Evolutionary conservation across 2,888 invertebrate genomes (phyloP).

Genomic region (Lochmaea crataegi): DNA sequence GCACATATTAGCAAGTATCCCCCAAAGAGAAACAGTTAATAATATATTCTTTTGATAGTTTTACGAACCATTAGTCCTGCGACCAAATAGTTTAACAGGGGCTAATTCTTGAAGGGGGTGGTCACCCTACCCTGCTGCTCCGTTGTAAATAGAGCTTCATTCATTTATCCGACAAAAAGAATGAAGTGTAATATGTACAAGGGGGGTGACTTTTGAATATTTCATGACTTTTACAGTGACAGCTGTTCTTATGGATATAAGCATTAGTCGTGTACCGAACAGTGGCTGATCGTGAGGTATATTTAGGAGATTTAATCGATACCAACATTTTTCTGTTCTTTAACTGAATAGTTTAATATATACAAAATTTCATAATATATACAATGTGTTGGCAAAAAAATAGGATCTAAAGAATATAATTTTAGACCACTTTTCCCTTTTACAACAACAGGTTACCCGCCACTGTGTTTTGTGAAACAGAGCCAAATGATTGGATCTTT

Average conservation of each 20-base stretch:
- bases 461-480: conserved; percentile 17
- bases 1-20: conserved; percentile 49
- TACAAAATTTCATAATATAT: no score
- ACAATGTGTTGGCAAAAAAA: not conserved
- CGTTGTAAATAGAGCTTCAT: conserved; percentile 52
- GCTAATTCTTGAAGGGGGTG: conserved; percentile 46
- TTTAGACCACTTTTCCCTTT: no score
- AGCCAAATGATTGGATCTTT: conserved; percentile 51
- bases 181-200: conserved; percentile 59
- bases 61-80: conserved; percentile 60
- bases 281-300: conserved; percentile 21
- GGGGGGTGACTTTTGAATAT: conserved; percentile 58
- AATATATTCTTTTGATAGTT: conserved; percentile 59
- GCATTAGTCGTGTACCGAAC: conserved; percentile 53
- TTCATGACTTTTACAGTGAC: conserved; percentile 58
- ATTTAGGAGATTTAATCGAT: no score
- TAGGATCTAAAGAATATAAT: not conserved
- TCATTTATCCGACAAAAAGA: conserved; percentile 59
- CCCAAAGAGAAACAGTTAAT: conserved; percentile 47
- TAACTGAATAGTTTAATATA: no score
- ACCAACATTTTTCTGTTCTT: no score
- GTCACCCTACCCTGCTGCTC: conserved; percentile 46
- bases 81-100: conserved; percentile 60
- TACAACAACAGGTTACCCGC: not conserved
- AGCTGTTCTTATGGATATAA: conserved; percentile 57